A percentile compares a stretch with the other conserved stretches of the same genome.
Conservation (phyloP, 37 sponge, comb jelly and placozoan genomes). For the Theonella swinhoei region DNA sequence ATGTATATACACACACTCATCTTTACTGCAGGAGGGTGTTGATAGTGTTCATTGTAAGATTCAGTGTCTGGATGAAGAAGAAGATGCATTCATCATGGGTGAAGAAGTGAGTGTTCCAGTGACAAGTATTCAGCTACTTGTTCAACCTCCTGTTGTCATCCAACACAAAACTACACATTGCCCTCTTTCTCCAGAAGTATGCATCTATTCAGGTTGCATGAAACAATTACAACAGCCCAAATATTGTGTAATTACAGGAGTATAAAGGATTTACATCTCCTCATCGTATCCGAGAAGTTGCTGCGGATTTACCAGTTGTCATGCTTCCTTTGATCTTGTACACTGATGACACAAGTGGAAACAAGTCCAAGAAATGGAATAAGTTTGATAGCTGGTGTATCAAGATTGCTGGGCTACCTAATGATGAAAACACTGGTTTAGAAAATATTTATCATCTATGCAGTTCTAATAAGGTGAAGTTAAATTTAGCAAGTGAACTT, state of each 20-base stretch:
- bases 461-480: conserved; percentile 3
- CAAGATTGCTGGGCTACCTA: conserved; percentile 9
- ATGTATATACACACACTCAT: no score
- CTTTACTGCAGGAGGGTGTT: no score
- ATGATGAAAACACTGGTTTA: background rate
- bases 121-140: no score
- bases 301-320: conserved; percentile 2
- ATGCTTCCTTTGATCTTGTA: conserved; percentile 4
- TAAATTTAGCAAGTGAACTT: no score
- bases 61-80: no score
- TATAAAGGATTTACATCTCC: background rate
- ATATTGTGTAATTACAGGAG: background rate
- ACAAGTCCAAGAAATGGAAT: conserved; percentile 39
- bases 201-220: background rate
- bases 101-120: no score
- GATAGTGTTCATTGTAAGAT: no score
- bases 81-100: no score
- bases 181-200: background rate
- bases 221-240: background rate
- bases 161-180: background rate
- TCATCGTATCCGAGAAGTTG: background rate
- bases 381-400: conserved; percentile 26
- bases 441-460: conserved; percentile 10
- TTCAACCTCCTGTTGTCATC: no score
- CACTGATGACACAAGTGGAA: no score